phyloP scores from a whole-genome alignment of 2,888 invertebrate species.

The Pteria penguin region DNA sequence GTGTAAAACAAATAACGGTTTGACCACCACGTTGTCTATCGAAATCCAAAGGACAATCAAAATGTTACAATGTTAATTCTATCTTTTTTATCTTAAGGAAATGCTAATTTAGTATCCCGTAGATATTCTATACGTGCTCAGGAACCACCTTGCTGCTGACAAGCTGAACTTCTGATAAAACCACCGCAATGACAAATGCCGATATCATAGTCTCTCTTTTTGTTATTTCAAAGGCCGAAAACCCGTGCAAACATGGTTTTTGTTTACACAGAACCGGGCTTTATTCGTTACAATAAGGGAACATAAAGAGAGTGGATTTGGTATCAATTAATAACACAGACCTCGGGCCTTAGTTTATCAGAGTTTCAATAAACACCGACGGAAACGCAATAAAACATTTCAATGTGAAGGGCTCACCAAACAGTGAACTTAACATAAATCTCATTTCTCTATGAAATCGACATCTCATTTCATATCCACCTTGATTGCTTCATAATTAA shows the following conservation, averaged over 20 bases:
- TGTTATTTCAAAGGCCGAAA: slow-evolving; percentile 44
- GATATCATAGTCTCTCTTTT: slow-evolving; percentile 45
- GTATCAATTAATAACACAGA: slow-evolving; percentile 60
- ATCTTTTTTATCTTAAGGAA: background rate
- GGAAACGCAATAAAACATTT: slow-evolving; percentile 50
- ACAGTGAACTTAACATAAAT: slow-evolving; percentile 26
- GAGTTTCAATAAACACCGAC: slow-evolving; percentile 57
- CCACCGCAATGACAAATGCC: slow-evolving; percentile 53
- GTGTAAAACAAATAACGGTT: too few relatives aligned
- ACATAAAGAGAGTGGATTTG: slow-evolving; percentile 56
- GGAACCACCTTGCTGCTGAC: slow-evolving; percentile 36
- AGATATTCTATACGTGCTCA: slow-evolving; percentile 21
- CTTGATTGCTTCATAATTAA: slow-evolving; percentile 5
- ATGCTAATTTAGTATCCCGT: slow-evolving; percentile 14
- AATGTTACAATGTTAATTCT: background rate
- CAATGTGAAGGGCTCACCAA: slow-evolving; percentile 18
- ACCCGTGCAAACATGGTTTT: slow-evolving; percentile 31
- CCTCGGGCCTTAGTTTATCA: slow-evolving; percentile 56
- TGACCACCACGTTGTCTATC: background rate
- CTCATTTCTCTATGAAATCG: slow-evolving; percentile 27
- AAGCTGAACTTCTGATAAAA: slow-evolving; percentile 31
- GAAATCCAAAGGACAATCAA: background rate
- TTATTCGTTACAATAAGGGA: slow-evolving; percentile 51
- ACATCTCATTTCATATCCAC: slow-evolving; percentile 10
- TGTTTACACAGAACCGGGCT: slow-evolving; percentile 50